phyloP scores from a whole-genome alignment of 2,113 vertebrate species.

The Phyllostomus discolor region DNA sequence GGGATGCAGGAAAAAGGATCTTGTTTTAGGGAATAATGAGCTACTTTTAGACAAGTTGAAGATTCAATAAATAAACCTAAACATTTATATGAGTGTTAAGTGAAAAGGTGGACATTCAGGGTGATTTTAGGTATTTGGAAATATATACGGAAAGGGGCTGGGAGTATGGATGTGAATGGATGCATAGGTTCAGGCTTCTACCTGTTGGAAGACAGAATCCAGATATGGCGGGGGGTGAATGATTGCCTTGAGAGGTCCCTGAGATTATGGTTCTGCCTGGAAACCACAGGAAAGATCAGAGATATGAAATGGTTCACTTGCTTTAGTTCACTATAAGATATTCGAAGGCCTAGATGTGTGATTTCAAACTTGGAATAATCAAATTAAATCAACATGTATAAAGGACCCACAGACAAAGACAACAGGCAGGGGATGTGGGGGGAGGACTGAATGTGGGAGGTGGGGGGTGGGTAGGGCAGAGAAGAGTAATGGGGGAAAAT shows the following conservation, averaged over 20 bases:
- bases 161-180: neutral
- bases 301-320: slow-evolving; percentile 3
- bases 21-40: neutral
- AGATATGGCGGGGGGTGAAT: neutral
- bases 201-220: neutral
- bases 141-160: neutral
- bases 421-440: no score
- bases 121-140: neutral
- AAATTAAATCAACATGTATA: slow-evolving; percentile 9
- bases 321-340: slow-evolving; percentile 40
- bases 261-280: neutral
- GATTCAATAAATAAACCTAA: neutral
- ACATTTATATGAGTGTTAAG: neutral
- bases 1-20: neutral
- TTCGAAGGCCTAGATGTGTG: slow-evolving; percentile 40
- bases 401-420: no score
- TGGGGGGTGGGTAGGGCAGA: no score
- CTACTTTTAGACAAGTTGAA: neutral
- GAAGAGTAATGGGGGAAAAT: no score
- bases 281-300: slow-evolving; percentile 7
- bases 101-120: neutral
- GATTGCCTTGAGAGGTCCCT: neutral
- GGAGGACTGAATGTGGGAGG: no score
- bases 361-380: slow-evolving; percentile 41
- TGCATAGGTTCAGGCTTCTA: neutral